Evolutionary conservation across 2,888 invertebrate species (phyloP), one percentile per base, ranked within the genome.

Genomic region (Hydropsyche betteni): DNA sequence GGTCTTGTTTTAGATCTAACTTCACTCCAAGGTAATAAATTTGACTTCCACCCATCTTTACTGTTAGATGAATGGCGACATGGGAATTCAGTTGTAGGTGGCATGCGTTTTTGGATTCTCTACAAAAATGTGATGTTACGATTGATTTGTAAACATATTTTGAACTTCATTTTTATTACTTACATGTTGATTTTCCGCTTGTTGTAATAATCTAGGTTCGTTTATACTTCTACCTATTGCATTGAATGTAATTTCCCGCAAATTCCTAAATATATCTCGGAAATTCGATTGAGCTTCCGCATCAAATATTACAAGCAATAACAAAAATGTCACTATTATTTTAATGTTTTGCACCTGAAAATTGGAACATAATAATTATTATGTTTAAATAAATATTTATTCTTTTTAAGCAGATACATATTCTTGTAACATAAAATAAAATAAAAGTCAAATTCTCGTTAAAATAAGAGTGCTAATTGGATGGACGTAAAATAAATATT

Each of bases 1-100:
- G 91, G 90, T 4, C 84, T 75, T 12, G 24, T 68, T 53, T 61
- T 68, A 5, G 79, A 79, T 38, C 79, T 55, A 5, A 69, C 16
- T 64, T 64, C 64, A 34, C 14, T 36, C 64, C 64, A 64, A 33
- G 61, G 36, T n/a, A 34, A 36, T 24, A 58, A n/a, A 58, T 12
- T 36, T 36, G 55, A 44, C 6, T 72, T 52, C 7, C 24, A 10
- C 0, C 5, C n/a, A 8, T 58, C 8, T 4, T n/a, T 24, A 44
- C 7, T 12, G 14, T 72, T 72, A 8, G 34, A 6, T 34, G 50
- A 53, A 8, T 38, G 55, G 2, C 38, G 36, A 72, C 72, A 72
- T n/a, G 72, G 72, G 38, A 72, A 72, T 34, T 44, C 36, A 6
- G n/a, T 5, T 6, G 58, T 14, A 2, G n/a, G 12, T n/a, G 72